Conservation (phyloP, 2,113 vertebrate genomes). For the Chauna torquata region DNA sequence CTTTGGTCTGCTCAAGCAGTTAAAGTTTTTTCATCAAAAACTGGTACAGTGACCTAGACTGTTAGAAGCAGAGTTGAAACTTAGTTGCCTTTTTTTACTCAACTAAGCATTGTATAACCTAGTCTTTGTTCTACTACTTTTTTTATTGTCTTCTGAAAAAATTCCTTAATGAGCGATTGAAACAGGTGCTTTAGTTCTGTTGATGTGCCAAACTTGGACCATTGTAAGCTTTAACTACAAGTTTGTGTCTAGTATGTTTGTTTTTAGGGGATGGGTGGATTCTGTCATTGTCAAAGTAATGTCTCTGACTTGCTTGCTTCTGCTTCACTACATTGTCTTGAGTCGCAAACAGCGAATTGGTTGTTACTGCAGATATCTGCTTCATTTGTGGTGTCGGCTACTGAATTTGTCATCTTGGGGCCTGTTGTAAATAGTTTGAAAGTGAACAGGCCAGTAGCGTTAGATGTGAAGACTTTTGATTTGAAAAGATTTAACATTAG, state of each 20-base stretch:
- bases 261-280: not conserved
- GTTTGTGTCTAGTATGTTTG: constrained; percentile 9
- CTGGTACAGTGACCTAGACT: constrained; percentile 38
- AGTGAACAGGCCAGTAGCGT: not conserved
- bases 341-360: not conserved
- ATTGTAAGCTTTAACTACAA: constrained; percentile 33
- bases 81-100: constrained; percentile 68
- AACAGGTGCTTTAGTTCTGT: constrained; percentile 67
- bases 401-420: not conserved
- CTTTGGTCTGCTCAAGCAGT: constrained; percentile 27
- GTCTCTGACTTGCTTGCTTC: constrained; percentile 9
- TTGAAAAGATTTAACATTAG: not conserved
- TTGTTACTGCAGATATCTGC: not conserved
- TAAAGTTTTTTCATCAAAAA: constrained; percentile 5
- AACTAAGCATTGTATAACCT: constrained; percentile 43
- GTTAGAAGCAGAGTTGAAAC: constrained; percentile 57
- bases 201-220: constrained; percentile 74
- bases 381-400: not conserved
- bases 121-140: constrained; percentile 48
- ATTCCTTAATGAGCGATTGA: not conserved
- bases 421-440: not conserved
- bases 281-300: not conserved
- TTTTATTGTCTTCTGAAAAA: constrained; percentile 30
- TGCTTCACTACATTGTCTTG: not conserved
- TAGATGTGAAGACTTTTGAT: not conserved